Evolutionary conservation across 2,888 invertebrate species (phyloP).

Genomic region (Pimpla rufipes): DNA sequence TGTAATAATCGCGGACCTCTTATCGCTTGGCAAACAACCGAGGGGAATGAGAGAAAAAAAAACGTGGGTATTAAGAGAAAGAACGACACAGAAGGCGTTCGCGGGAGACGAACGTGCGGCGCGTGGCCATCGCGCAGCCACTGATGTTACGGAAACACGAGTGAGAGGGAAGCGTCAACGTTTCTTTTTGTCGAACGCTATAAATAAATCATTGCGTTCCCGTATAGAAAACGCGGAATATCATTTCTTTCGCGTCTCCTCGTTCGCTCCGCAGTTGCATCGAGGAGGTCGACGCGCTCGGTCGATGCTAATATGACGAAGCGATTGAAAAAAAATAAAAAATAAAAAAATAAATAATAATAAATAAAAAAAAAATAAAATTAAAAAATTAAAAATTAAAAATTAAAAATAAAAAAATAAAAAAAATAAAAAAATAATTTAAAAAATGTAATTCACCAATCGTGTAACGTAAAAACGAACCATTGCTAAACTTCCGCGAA

Average conservation of each 20-base stretch:
- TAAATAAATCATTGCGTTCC: background rate
- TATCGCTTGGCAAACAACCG: slow-evolving; percentile 65
- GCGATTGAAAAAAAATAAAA: slow-evolving; percentile 3
- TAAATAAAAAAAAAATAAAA: background rate
- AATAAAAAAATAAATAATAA: background rate
- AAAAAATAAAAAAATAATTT: background rate
- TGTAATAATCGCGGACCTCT: slow-evolving; percentile 60
- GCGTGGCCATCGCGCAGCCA: background rate
- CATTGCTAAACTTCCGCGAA: slow-evolving; percentile 53
- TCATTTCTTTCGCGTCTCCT: too few species aligned
- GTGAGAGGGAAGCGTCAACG: background rate
- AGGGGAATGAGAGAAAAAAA: slow-evolving; percentile 65
- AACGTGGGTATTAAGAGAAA: slow-evolving; percentile 20
- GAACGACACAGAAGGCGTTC: slow-evolving; percentile 2
- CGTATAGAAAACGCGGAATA: too few species aligned
- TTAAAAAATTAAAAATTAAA: background rate
- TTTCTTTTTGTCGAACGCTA: background rate
- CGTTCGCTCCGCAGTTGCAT: too few species aligned
- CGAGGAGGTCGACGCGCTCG: too few species aligned
- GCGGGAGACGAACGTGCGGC: background rate
- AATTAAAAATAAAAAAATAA: background rate
- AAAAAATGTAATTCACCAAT: background rate
- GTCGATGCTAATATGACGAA: background rate
- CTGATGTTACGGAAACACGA: slow-evolving; percentile 13
- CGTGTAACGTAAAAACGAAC: slow-evolving; percentile 46